phyloP scores from a whole-genome alignment of 2,888 invertebrate species.

The Anoplius nigerrimus region DNA sequence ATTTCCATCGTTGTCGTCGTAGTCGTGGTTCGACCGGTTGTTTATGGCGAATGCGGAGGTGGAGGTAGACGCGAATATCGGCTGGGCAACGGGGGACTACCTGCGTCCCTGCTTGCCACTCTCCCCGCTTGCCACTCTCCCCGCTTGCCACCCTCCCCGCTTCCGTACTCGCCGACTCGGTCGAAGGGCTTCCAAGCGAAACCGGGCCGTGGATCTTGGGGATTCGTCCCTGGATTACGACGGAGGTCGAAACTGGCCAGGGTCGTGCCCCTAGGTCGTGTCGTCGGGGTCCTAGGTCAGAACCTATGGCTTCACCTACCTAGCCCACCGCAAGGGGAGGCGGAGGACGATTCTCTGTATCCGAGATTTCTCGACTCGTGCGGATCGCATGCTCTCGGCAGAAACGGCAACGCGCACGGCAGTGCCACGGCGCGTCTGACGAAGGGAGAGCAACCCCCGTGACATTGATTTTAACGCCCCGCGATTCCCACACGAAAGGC shows the following conservation, averaged over 20 bases:
- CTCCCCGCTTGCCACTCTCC: too few species aligned
- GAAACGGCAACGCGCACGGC: conserved; percentile 10
- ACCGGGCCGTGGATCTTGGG: conserved; percentile 56
- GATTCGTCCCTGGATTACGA: conserved; percentile 55
- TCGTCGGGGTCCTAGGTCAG: conserved; percentile 52
- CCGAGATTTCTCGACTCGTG: conserved; percentile 6
- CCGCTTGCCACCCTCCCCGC: too few species aligned
- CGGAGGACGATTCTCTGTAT: conserved; percentile 30
- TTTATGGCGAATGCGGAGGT: not conserved
- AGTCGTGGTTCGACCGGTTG: not conserved
- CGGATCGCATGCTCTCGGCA: too few species aligned
- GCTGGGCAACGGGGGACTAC: too few species aligned
- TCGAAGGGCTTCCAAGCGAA: conserved; percentile 38
- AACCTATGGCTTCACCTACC: conserved; percentile 43
- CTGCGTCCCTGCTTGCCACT: too few species aligned
- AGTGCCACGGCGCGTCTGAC: not conserved
- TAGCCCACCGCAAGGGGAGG: too few species aligned
- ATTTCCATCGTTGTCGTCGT: conserved; percentile 5
- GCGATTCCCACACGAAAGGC: too few species aligned
- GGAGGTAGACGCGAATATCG: too few species aligned
- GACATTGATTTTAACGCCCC: too few species aligned
- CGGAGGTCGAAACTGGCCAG: conserved; percentile 50
- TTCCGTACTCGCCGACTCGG: not conserved
- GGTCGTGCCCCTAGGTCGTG: conserved; percentile 44
- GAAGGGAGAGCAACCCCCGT: too few species aligned